Evolutionary conservation across 1,140 invertebrate species (phyloP).

Genomic region (Euura lappo): DNA sequence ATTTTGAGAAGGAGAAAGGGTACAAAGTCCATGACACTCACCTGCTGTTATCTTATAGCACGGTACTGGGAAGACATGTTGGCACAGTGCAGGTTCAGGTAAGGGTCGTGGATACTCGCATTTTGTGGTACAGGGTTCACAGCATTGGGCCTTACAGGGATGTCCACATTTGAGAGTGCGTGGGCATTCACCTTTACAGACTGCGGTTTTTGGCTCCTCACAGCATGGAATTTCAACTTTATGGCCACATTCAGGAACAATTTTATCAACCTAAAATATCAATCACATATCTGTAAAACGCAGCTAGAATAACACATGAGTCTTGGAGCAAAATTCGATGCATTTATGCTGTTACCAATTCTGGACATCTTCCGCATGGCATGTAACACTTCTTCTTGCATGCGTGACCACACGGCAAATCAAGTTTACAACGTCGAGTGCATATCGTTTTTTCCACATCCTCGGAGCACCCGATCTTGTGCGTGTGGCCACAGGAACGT

Average conservation of each 20-base stretch:
- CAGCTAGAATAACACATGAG: too few species aligned
- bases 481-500: slow-evolving; percentile 55
- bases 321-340: too few species aligned
- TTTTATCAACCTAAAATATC: slow-evolving; percentile 25
- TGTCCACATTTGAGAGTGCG: slow-evolving; percentile 23
- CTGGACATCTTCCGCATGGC: slow-evolving; percentile 25
- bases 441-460: slow-evolving; percentile 22
- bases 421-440: slow-evolving; percentile 20
- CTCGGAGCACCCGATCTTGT: slow-evolving; percentile 21
- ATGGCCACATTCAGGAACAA: slow-evolving; percentile 30
- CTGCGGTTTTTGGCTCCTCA: slow-evolving; percentile 4
- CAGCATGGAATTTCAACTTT: slow-evolving; percentile 23
- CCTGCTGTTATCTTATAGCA: slow-evolving; percentile 17
- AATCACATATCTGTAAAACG: not conserved
- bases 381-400: slow-evolving; percentile 26
- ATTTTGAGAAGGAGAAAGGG: not conserved
- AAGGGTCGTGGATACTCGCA: slow-evolving; percentile 12
- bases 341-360: not conserved
- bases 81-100: slow-evolving; percentile 19
- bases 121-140: slow-evolving; percentile 16
- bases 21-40: not conserved
- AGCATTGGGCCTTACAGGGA: slow-evolving; percentile 18
- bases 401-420: slow-evolving; percentile 32
- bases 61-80: slow-evolving; percentile 16
- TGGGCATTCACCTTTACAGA: slow-evolving; percentile 17